These are phyloP conservation scores for Synchiropus splendidus DNA, from an alignment of 2,113 vertebrate species.

Conservation along the genomic window DNA sequence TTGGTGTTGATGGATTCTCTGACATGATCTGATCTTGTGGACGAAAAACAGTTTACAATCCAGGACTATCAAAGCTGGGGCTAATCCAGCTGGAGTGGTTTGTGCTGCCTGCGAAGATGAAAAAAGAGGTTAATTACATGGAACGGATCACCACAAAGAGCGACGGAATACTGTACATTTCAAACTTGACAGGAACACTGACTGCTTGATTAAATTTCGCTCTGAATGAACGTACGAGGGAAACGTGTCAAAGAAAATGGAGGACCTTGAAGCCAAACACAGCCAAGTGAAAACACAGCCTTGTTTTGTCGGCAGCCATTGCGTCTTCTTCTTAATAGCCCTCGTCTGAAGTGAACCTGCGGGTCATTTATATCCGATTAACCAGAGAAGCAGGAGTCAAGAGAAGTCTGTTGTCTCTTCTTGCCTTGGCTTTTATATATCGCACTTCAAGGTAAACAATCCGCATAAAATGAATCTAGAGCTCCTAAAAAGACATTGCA, in stretches of 20 bases:
- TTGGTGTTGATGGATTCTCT: too few relatives aligned
- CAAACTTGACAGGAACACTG: slow-evolving; percentile 8
- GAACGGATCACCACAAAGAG: slow-evolving; percentile 20
- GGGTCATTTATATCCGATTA: too few relatives aligned
- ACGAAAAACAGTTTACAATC: too few relatives aligned
- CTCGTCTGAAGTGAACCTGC: too few relatives aligned
- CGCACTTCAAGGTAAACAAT: too few relatives aligned
- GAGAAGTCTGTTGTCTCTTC: too few relatives aligned
- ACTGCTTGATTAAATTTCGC: slow-evolving; percentile 18
- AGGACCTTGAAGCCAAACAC: slow-evolving; percentile 29
- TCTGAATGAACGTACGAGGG: slow-evolving; percentile 17
- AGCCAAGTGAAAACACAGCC: slow-evolving; percentile 21
- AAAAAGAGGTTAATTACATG: slow-evolving; percentile 29
- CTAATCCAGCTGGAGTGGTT: slow-evolving; percentile 6
- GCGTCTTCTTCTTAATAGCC: not conserved
- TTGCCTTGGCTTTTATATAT: too few relatives aligned
- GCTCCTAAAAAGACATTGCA: too few relatives aligned
- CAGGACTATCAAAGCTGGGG: too few relatives aligned
- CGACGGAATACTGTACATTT: slow-evolving; percentile 9
- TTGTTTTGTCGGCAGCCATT: slow-evolving; percentile 1
- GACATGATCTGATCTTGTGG: too few relatives aligned
- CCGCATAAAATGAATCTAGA: too few relatives aligned
- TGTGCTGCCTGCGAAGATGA: slow-evolving; percentile 12
- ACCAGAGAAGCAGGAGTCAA: too few relatives aligned
- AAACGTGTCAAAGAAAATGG: slow-evolving; percentile 21